Evolutionary conservation across 2,888 invertebrate species (phyloP).

Genomic region (Kuschelorhynchus macadamiae): DNA sequence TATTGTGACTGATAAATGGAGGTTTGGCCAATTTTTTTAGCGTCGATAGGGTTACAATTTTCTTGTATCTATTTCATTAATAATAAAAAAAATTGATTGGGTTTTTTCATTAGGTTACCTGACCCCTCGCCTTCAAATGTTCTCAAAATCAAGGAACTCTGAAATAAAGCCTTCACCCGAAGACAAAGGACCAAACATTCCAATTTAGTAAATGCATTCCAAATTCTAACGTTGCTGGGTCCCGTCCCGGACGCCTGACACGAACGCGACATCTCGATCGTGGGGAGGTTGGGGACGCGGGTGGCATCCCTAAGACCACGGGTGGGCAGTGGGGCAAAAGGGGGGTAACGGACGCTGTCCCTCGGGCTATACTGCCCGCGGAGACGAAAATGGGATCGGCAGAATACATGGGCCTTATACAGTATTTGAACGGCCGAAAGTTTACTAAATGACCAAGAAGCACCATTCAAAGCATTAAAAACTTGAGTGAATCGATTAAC

Average conservation of each 20-base stretch:
- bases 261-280: slow-evolving; percentile 49
- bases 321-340: background rate
- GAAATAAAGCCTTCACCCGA: slow-evolving; percentile 27
- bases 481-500: too few relatives aligned
- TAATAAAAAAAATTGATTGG: too few relatives aligned
- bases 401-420: slow-evolving; percentile 21
- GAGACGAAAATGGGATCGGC: slow-evolving; percentile 40
- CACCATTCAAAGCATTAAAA: too few relatives aligned
- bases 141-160: background rate
- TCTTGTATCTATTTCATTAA: too few relatives aligned
- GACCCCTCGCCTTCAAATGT: too few relatives aligned
- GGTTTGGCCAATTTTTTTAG: too few relatives aligned
- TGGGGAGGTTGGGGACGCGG: slow-evolving; percentile 28
- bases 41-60: too few relatives aligned
- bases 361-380: slow-evolving; percentile 41
- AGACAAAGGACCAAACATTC: slow-evolving; percentile 42
- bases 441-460: too few relatives aligned
- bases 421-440: slow-evolving; percentile 14
- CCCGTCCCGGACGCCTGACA: slow-evolving; percentile 38
- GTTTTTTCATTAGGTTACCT: too few relatives aligned
- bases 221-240: slow-evolving; percentile 38
- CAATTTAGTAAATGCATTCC: slow-evolving; percentile 47
- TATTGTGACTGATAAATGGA: too few relatives aligned
- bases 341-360: slow-evolving; percentile 39
- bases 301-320: slow-evolving; percentile 18